Percentiles rank a stretch among this genome's conserved stretches.
These are phyloP conservation scores for Eulemur macaco DNA, from an alignment of 2,113 vertebrate genomes.

Conservation along the genomic window DNA sequence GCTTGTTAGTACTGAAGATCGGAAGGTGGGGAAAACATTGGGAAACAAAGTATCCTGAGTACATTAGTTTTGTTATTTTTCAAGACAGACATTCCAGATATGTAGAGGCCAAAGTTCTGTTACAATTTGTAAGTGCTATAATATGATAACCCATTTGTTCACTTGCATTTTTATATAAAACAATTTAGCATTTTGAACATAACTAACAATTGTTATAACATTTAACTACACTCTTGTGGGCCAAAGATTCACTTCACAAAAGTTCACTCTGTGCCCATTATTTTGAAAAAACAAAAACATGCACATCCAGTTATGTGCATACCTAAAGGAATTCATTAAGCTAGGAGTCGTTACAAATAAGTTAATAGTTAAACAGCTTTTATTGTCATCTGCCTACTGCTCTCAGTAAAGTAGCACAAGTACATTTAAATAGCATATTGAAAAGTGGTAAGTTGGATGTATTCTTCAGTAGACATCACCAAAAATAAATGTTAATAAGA, in stretches of 20 bases:
- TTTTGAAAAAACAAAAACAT: not conserved
- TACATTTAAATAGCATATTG: slow-evolving; percentile 20
- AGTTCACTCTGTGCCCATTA: not conserved
- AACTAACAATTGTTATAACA: not conserved
- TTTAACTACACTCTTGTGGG: not conserved
- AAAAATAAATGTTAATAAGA: slow-evolving; percentile 29
- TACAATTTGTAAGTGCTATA: not conserved
- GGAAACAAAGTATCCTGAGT: not conserved
- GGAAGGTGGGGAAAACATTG: not conserved
- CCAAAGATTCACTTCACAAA: not conserved
- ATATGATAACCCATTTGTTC: not conserved
- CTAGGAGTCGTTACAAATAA: not conserved
- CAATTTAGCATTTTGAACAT: not conserved
- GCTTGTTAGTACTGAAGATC: not conserved
- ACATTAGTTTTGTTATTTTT: not conserved
- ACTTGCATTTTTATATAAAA: not conserved
- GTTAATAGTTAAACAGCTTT: slow-evolving; percentile 39
- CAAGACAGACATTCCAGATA: not conserved
- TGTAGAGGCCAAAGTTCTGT: not conserved
- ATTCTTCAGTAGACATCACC: not conserved
- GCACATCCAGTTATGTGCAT: not conserved
- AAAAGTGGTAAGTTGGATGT: not conserved
- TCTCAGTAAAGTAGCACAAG: not conserved
- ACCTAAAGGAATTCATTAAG: slow-evolving; percentile 26
- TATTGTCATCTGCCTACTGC: not conserved